These are phyloP conservation scores for Oreocharis arfaki DNA, from an alignment of 2,113 vertebrate genomes.

Conservation along the genomic window DNA sequence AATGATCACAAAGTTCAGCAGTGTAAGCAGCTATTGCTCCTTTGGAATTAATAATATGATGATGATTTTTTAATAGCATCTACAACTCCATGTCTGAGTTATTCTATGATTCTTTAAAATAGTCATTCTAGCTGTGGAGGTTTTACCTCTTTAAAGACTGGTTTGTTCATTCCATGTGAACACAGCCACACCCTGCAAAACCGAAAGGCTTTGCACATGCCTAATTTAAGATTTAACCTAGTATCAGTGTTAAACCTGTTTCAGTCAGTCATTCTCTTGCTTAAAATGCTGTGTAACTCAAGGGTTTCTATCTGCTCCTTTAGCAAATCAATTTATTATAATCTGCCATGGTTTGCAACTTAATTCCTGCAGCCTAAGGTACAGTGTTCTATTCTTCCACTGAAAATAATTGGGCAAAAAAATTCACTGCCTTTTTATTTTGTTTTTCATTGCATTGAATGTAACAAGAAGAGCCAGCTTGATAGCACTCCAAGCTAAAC, in stretches of 20 bases:
- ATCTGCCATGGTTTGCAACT: neutral
- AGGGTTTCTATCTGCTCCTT: neutral
- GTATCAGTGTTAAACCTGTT: neutral
- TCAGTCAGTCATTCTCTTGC: neutral
- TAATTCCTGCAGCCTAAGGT: neutral
- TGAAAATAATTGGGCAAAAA: neutral
- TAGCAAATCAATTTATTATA: neutral
- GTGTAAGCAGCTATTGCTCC: neutral
- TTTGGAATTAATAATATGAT: neutral
- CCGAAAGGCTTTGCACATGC: neutral
- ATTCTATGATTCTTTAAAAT: neutral
- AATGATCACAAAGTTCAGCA: neutral
- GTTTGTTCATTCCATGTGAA: neutral
- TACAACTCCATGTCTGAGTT: neutral
- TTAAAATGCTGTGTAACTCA: neutral
- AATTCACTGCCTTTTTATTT: neutral
- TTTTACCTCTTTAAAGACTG: neutral
- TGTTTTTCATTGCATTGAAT: neutral
- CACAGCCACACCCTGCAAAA: conserved; percentile 4
- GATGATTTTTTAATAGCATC: neutral
- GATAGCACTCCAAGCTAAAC: neutral
- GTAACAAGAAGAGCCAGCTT: neutral
- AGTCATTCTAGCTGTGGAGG: neutral
- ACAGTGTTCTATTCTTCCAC: neutral
- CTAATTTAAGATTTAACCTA: neutral